Conservation (phyloP, 2,113 vertebrate species). For the Cyanoliseus patagonus region DNA sequence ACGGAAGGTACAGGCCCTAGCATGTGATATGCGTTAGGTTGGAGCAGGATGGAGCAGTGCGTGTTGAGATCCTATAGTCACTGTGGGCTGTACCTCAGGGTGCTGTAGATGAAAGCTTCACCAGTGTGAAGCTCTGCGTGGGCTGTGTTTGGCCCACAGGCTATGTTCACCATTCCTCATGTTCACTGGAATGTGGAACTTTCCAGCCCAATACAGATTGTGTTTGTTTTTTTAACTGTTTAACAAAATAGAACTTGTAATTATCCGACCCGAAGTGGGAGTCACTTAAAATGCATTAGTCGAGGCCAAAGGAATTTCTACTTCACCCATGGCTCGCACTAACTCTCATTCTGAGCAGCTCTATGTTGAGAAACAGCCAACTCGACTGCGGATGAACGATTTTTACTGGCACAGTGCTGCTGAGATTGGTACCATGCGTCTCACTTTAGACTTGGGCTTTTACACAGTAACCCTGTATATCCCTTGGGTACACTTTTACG, state of each 20-base stretch:
- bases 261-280: conserved; percentile 48
- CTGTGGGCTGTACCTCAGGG: background rate
- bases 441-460: background rate
- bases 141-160: conserved; percentile 64
- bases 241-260: conserved; percentile 47
- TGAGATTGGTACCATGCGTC: background rate
- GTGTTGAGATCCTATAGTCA: background rate
- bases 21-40: background rate
- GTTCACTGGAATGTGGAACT: conserved; percentile 48
- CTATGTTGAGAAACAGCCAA: background rate
- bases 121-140: conserved; percentile 53
- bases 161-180: conserved; percentile 28
- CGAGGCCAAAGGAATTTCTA: conserved; percentile 22
- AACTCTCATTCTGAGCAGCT: background rate
- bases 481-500: background rate
- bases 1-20: background rate
- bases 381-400: background rate
- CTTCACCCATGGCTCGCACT: background rate
- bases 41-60: conserved; percentile 6
- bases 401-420: background rate
- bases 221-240: conserved; percentile 40
- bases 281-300: conserved; percentile 55
- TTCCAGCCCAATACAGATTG: conserved; percentile 9
- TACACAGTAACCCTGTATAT: background rate
- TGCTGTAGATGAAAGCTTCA: conserved; percentile 50